Percentiles rank a stretch among this genome's conserved stretches.
Evolutionary conservation across 1,140 invertebrate genomes (phyloP).

Genomic region (Cydia pomonella): DNA sequence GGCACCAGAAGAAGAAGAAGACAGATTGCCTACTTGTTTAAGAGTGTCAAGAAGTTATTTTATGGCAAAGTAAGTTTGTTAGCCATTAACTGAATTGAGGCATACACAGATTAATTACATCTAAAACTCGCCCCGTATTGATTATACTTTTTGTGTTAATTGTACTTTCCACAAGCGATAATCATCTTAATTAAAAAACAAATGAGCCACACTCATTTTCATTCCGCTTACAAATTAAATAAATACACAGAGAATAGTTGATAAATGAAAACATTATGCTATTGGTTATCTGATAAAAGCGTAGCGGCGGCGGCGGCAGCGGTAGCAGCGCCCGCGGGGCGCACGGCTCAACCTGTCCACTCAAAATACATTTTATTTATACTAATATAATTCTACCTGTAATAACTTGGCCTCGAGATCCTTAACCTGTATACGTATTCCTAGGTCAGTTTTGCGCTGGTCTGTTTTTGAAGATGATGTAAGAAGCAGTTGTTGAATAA

Average conservation of each 20-base stretch:
- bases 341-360: not conserved
- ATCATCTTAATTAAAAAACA: not conserved
- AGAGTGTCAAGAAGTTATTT: no score
- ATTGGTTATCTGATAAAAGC: conserved; percentile 7
- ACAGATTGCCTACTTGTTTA: no score
- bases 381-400: no score
- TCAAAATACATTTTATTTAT: not conserved
- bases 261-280: not conserved
- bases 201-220: not conserved
- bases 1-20: no score
- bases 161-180: not conserved
- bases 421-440: not conserved
- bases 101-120: no score
- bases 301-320: conserved; percentile 25
- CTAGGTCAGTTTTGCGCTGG: not conserved
- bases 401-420: not conserved
- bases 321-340: conserved; percentile 16
- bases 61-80: no score
- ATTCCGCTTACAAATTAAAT: not conserved
- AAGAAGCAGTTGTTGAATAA: not conserved
- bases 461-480: not conserved
- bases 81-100: no score
- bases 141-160: no score
- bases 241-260: conserved; percentile 8
- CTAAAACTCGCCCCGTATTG: no score